Conservation (phyloP, 2,888 invertebrate genomes). For the Melanchra persicariae region DNA sequence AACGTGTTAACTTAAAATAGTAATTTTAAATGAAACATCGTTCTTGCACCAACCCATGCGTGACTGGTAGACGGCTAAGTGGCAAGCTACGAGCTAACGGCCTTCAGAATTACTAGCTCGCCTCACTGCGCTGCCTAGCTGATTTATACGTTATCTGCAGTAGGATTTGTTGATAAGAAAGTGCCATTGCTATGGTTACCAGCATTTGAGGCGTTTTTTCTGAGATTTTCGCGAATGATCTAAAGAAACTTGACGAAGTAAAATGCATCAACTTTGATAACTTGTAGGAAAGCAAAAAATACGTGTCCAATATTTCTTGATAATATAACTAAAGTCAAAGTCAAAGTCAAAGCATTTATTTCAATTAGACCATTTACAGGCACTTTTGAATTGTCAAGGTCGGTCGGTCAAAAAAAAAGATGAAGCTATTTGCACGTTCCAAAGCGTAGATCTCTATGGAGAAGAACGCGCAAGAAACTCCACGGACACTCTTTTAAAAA, state of each 20-base stretch:
- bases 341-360: no score
- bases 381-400: no score
- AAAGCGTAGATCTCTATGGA: no score
- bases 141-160: neutral
- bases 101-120: slow-evolving; percentile 35
- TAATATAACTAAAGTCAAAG: no score
- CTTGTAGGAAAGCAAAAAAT: no score
- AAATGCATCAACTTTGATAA: neutral
- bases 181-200: slow-evolving; percentile 3
- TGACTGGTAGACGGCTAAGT: slow-evolving; percentile 11
- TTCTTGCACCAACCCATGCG: neutral
- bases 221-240: neutral
- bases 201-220: neutral
- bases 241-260: neutral
- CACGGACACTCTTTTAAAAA: no score
- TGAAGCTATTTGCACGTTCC: no score
- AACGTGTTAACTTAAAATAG: no score
- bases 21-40: neutral
- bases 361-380: no score
- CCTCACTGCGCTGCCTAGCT: slow-evolving; percentile 19
- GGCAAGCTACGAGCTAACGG: slow-evolving; percentile 1
- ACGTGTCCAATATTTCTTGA: neutral
- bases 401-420: no score
- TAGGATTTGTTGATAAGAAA: slow-evolving; percentile 7
- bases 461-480: no score